phyloP scores from a whole-genome alignment of 2,888 invertebrate genomes.

The Phaonia tiefii region DNA sequence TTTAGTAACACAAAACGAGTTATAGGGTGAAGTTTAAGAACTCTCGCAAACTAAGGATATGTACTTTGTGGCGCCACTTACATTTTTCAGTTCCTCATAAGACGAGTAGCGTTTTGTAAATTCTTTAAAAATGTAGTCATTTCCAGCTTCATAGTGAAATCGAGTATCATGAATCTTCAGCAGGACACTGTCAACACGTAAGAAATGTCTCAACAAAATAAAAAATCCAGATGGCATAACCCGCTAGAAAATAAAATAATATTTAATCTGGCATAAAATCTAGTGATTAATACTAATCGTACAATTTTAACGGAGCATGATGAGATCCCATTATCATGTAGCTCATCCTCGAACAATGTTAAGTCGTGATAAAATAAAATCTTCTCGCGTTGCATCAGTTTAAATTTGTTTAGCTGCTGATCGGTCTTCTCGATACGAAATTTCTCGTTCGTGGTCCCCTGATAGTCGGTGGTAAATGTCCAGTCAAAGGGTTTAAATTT shows the following conservation, averaged over 20 bases:
- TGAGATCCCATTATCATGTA: slow-evolving; percentile 98
- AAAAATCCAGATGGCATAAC: slow-evolving; percentile 98
- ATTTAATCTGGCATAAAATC: background rate
- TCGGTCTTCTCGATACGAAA: slow-evolving; percentile 84
- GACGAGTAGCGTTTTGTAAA: slow-evolving; percentile 90
- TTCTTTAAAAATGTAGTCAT: slow-evolving; percentile 90
- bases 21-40: too few relatives aligned
- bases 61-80: slow-evolving; percentile 74
- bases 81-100: slow-evolving; percentile 84
- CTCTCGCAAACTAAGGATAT: too few relatives aligned
- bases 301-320: slow-evolving; percentile 96
- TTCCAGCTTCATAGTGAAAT: slow-evolving; percentile 88
- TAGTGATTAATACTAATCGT: slow-evolving; percentile 79
- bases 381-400: slow-evolving; percentile 92
- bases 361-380: slow-evolving; percentile 97
- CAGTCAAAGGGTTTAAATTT: slow-evolving; percentile 96
- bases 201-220: slow-evolving; percentile 92
- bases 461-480: slow-evolving; percentile 97
- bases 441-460: slow-evolving; percentile 87
- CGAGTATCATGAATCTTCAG: slow-evolving; percentile 94
- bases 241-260: slow-evolving; percentile 83
- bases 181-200: slow-evolving; percentile 96
- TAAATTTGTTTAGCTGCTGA: slow-evolving; percentile 91
- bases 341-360: slow-evolving; percentile 97
- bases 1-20: too few relatives aligned